phyloP scores from a whole-genome alignment of 2,797 vertebrate species.

The Australoheros facetus region DNA sequence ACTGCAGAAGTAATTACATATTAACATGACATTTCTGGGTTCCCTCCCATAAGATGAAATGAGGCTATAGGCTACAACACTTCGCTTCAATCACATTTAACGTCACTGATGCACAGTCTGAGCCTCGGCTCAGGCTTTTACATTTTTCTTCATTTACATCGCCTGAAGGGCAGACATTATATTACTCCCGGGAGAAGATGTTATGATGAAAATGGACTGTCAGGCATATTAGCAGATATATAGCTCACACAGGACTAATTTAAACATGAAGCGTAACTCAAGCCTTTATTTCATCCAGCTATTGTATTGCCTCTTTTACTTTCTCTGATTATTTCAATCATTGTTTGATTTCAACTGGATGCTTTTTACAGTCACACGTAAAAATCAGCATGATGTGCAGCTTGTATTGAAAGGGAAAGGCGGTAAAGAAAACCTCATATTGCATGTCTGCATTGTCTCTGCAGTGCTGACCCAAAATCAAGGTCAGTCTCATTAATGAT shows the following conservation, averaged over 20 bases:
- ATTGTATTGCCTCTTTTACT: constrained; percentile 14
- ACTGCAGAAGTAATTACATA: constrained; percentile 56
- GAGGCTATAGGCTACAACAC: constrained; percentile 60
- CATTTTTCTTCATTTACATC: constrained; percentile 69
- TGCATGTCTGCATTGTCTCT: background rate
- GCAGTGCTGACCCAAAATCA: constrained; percentile 1
- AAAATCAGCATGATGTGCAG: background rate
- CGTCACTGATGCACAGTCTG: constrained; percentile 50
- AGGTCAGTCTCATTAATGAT: constrained; percentile 21
- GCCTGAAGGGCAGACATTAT: constrained; percentile 64
- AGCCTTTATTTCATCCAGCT: constrained; percentile 33
- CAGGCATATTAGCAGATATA: constrained; percentile 57
- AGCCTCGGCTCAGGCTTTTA: constrained; percentile 37
- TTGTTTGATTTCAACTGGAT: constrained; percentile 26
- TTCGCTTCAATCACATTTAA: constrained; percentile 69
- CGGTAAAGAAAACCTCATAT: background rate
- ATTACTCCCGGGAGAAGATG: constrained; percentile 62
- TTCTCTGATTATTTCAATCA: constrained; percentile 26
- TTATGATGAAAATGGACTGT: constrained; percentile 70
- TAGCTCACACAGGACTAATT: constrained; percentile 47
- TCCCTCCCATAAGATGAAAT: constrained; percentile 59
- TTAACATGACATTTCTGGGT: constrained; percentile 64
- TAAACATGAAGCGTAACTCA: constrained; percentile 32
- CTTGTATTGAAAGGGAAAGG: background rate
- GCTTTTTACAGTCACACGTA: constrained; percentile 1